phyloP scores from a whole-genome alignment of 2,113 vertebrate species.

The Morone chrysops region DNA sequence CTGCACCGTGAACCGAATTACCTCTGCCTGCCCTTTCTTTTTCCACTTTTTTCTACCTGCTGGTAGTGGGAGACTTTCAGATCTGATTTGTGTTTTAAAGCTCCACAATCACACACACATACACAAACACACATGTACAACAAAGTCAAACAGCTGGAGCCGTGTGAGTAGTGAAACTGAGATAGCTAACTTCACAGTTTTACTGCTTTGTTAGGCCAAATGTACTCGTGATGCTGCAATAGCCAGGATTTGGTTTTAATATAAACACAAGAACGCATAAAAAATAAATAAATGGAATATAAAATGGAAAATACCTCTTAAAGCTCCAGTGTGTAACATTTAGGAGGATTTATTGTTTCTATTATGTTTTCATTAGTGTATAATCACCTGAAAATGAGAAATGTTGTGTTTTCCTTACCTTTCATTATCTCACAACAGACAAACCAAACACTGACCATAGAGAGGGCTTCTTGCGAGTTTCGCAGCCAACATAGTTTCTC shows the following conservation, averaged over 20 bases:
- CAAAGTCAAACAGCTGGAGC: slow-evolving; percentile 51
- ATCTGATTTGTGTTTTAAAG: slow-evolving; percentile 55
- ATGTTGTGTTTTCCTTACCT: too few relatives aligned
- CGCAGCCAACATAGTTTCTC: too few relatives aligned
- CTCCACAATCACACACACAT: slow-evolving; percentile 25
- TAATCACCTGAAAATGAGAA: too few relatives aligned
- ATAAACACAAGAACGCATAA: neutral
- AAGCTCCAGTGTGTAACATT: too few relatives aligned
- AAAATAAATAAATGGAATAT: neutral
- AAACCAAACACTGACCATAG: too few relatives aligned
- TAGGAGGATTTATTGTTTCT: too few relatives aligned
- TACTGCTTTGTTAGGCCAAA: neutral
- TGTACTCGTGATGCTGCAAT: neutral
- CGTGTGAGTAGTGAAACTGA: slow-evolving; percentile 41
- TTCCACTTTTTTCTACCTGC: neutral
- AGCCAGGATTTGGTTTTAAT: neutral
- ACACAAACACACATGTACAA: slow-evolving; percentile 57
- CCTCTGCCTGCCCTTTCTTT: slow-evolving; percentile 27
- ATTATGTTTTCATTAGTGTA: too few relatives aligned
- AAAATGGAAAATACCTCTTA: too few relatives aligned
- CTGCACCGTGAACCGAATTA: slow-evolving; percentile 53
- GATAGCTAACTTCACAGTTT: slow-evolving; percentile 28
- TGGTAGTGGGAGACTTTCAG: slow-evolving; percentile 32
- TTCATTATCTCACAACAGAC: too few relatives aligned
- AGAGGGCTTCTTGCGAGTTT: too few relatives aligned